A percentile compares a stretch with the other conserved stretches of the same genome.
Conservation (phyloP, 2,113 vertebrate species). For the Sinocyclocheilus anshuiensis region DNA sequence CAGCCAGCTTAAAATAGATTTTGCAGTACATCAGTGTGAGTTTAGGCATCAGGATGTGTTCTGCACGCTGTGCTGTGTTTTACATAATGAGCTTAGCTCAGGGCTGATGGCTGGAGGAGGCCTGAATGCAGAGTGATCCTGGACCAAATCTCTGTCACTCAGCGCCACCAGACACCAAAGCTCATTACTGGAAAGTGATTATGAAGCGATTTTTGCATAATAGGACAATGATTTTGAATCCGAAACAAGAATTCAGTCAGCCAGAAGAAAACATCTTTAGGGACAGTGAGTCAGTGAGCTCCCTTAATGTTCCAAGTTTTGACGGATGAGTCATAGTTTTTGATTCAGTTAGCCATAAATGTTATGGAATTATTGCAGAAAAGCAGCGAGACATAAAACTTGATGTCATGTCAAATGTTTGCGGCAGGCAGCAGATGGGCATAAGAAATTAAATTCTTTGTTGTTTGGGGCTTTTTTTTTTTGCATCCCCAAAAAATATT, state of each 20-base stretch:
- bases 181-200: constrained; percentile 34
- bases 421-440: not conserved
- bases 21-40: constrained; percentile 52
- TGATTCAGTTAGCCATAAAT: constrained; percentile 15
- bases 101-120: constrained; percentile 28
- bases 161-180: constrained; percentile 25
- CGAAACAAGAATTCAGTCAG: constrained; percentile 1
- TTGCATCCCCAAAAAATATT: not conserved
- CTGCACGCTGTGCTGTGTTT: constrained; percentile 48
- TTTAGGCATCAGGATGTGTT: constrained; percentile 39
- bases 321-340: constrained; percentile 8
- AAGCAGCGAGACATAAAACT: not conserved
- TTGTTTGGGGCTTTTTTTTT: not conserved
- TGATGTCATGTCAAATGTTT: constrained; percentile 14
- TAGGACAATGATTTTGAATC: constrained; percentile 16
- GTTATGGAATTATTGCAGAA: not conserved
- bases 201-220: constrained; percentile 24
- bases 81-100: constrained; percentile 53
- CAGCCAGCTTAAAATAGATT: constrained; percentile 54
- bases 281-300: constrained; percentile 9
- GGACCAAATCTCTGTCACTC: constrained; percentile 41
- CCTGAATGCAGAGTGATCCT: constrained; percentile 38
- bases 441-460: not conserved
- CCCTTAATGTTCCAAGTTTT: constrained; percentile 21
- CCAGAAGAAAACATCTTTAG: constrained; percentile 29